Percentiles rank a stretch among this genome's conserved stretches.
Evolutionary conservation across 2,113 vertebrate genomes (phyloP).

Genomic region (Corvus cornix): DNA sequence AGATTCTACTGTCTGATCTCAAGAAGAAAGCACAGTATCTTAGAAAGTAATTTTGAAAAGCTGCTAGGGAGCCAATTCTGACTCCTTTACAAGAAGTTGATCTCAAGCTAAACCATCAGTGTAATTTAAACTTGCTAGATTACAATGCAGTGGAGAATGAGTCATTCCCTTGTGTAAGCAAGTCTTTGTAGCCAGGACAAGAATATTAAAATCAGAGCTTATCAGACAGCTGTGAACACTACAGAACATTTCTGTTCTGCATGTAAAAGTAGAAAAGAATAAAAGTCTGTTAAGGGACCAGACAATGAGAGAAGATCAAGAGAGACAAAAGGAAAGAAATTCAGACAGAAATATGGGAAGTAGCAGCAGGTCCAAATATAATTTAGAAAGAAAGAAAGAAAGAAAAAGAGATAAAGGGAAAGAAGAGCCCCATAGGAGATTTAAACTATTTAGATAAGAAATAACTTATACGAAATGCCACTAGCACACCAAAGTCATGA

Average conservation of each 20-base stretch:
- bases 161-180: slow-evolving; percentile 4
- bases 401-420: background rate
- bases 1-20: background rate
- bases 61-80: background rate
- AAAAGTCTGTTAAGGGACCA: background rate
- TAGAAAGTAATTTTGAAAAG: background rate
- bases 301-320: background rate
- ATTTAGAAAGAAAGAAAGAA: background rate
- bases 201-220: slow-evolving; percentile 29
- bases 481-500: background rate
- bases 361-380: background rate
- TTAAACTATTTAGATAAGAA: background rate
- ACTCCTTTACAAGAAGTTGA: background rate
- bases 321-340: background rate
- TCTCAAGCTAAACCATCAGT: background rate
- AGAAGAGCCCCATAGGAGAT: background rate
- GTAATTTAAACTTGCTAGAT: background rate
- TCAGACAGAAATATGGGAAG: background rate
- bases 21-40: background rate
- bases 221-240: background rate
- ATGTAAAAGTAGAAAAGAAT: background rate
- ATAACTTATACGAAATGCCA: background rate
- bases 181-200: background rate
- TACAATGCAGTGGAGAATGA: background rate
- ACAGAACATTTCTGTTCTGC: background rate